Evolutionary conservation across 30 jellyfish, hydroid and myxozoan genomes (phyloP).

Genomic region (Calvadosia cruxmelitensis): DNA sequence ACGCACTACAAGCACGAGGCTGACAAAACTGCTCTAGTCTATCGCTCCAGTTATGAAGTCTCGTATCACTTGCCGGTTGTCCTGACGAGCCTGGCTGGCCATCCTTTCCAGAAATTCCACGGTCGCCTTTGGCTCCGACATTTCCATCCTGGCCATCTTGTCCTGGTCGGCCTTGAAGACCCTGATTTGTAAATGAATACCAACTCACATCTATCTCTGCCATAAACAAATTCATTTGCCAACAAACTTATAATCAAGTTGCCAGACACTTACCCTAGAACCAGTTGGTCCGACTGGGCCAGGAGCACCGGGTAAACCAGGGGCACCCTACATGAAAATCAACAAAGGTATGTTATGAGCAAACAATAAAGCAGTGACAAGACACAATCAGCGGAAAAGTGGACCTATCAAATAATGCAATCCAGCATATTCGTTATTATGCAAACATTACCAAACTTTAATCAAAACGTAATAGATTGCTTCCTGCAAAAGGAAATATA

Average conservation of each 20-base stretch:
- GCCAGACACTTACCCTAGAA: neutral
- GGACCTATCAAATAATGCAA: neutral
- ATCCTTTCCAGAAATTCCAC: constrained; percentile 12
- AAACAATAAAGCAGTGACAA: neutral
- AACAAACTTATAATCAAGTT: neutral
- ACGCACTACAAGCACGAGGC: too few species aligned
- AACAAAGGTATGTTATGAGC: neutral
- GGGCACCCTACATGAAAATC: constrained; percentile 12
- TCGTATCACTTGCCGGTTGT: constrained; percentile 52
- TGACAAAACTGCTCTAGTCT: too few species aligned
- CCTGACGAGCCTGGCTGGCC: constrained; percentile 59
- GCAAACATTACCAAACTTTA: too few species aligned
- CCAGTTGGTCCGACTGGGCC: constrained; percentile 11
- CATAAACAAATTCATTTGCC: neutral
- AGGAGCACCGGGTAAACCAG: constrained; percentile 12
- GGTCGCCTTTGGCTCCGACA: constrained; percentile 44
- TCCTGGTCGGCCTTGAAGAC: constrained; percentile 34
- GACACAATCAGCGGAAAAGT: neutral
- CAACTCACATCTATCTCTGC: neutral
- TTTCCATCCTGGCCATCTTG: constrained; percentile 33
- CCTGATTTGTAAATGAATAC: constrained; percentile 12
- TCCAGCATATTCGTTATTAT: too few species aligned
- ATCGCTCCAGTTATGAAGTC: too few species aligned
- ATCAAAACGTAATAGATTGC: too few species aligned
- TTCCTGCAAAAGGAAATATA: too few species aligned